Percentiles rank a stretch among this genome's conserved stretches.
Conservation (phyloP, 1,140 invertebrate species). For the Diprion similis region DNA sequence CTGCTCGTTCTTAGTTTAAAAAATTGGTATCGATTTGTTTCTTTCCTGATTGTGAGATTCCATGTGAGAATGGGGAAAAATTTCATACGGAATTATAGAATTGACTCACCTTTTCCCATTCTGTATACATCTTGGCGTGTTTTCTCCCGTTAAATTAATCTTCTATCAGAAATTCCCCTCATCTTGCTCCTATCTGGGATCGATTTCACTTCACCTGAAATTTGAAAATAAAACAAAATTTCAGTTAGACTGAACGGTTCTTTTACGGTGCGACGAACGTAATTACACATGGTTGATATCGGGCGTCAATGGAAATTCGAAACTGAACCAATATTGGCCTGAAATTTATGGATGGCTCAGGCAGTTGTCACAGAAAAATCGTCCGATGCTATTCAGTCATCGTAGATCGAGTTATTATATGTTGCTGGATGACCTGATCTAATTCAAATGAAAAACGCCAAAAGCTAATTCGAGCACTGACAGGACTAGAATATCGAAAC, state of each 20-base stretch:
- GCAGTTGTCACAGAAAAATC: no score
- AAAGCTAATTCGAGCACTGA: no score
- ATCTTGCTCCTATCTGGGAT: slow-evolving; percentile 27
- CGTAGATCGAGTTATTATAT: no score
- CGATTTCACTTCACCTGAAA: slow-evolving; percentile 3
- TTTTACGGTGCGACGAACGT: no score
- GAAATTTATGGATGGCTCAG: no score
- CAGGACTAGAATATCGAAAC: no score
- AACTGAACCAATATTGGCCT: no score
- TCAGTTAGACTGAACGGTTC: background rate
- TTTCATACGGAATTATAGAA: background rate
- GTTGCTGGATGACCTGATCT: no score
- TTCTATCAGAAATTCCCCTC: slow-evolving; percentile 32
- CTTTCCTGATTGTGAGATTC: slow-evolving; percentile 5
- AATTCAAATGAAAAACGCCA: no score
- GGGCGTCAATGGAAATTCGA: no score
- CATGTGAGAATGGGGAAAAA: background rate
- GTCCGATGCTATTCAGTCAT: no score
- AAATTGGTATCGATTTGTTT: slow-evolving; percentile 9
- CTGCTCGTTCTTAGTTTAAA: background rate
- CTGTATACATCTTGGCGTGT: slow-evolving; percentile 49
- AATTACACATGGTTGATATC: no score
- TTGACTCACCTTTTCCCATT: slow-evolving; percentile 56
- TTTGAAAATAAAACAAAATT: slow-evolving; percentile 26
- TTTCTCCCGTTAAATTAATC: slow-evolving; percentile 33